Evolutionary conservation across 92 coral and sea anemone species (phyloP), one percentile per base, ranked within the genome.

Genomic region (Porites rus): DNA sequence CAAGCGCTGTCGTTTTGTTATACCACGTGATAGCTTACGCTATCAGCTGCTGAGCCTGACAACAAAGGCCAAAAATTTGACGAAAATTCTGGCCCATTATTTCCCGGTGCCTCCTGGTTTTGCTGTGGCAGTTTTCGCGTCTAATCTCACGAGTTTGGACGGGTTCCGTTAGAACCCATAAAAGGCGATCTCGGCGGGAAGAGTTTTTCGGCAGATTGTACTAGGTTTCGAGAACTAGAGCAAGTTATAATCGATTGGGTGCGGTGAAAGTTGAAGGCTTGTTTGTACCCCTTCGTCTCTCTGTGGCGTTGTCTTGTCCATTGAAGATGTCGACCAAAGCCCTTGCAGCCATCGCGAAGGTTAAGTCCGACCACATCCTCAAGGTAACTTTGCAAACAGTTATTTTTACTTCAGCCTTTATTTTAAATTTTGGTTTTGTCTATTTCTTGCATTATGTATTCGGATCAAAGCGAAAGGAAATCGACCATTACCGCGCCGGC

Each of bases 301-400:
- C 93, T 82, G 90, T 86, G 92, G 93, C 94, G 94, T 89, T 92
- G 93, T 91, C 97, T 91, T 53, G 81, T 83, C 86, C 84, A 63
- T 85, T 89, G 86, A 92, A 86, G 91, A 95, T 93, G 95, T 95
- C 90, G 74, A 71, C 98, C 95, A 95, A 95, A 95, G 98, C 98
- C 76, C 93, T 95, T 59, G 96, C 98, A 69, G 98, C 98, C 93
- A 95, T 95, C 77, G 98, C 98, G 78, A 95, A 89, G 91, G 98
- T 95, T 28, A 95, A 94, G 83, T 94, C 98, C 31, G 98, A 92
- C 78, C 98, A 92, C 67, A 92, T 94, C 74, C 92, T 94, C 25
- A 94, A 94, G 98, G 98, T 94, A 94, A 89, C 82, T 84, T 62
- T 20, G 70, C 82, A 70, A 61, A 76, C 46, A 78, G 68, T 54